Evolutionary conservation across 1,140 invertebrate species (phyloP).

Genomic region (Manduca sexta): DNA sequence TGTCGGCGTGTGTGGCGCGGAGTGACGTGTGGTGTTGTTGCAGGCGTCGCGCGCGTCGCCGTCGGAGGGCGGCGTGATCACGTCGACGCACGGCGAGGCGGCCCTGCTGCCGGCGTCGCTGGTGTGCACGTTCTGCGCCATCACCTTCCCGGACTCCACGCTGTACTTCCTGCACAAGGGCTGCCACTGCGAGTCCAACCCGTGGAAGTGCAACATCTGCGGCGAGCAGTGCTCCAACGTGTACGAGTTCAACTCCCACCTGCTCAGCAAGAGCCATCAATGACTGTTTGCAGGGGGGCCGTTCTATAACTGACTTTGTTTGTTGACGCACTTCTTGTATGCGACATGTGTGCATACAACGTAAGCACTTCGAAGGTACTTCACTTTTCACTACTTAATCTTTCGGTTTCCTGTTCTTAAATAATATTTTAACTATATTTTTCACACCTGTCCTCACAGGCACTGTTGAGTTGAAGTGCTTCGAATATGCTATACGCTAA

Average conservation of each 20-base stretch:
- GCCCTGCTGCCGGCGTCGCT: conserved; percentile 70
- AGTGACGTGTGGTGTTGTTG: conserved; percentile 9
- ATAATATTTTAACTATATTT: conserved; percentile 1
- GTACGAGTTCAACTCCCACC: conserved; percentile 97
- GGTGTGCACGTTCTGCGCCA: conserved; percentile 91
- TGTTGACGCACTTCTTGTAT: conserved; percentile 39
- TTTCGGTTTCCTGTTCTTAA: conserved; percentile 13
- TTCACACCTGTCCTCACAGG: conserved; percentile 1
- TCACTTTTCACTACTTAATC: conserved; percentile 21
- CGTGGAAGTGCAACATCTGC: conserved; percentile 98
- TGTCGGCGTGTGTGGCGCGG: too few species aligned
- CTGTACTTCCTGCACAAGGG: conserved; percentile 98
- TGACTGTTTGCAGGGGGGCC: conserved; percentile 72
- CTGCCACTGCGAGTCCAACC: conserved; percentile 96
- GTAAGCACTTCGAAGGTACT: conserved; percentile 55
- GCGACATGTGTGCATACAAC: conserved; percentile 38
- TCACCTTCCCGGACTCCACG: conserved; percentile 95
- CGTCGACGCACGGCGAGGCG: conserved; percentile 75
- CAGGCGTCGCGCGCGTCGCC: conserved; percentile 74
- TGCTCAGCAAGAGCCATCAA: conserved; percentile 94
- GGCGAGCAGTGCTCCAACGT: conserved; percentile 94
- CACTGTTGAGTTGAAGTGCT: conserved; percentile 44
- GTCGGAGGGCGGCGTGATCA: conserved; percentile 78
- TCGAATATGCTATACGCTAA: conserved; percentile 55
- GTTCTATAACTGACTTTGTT: conserved; percentile 45